Conservation (phyloP, 2,888 invertebrate species). For the Pelosia muscerda region DNA sequence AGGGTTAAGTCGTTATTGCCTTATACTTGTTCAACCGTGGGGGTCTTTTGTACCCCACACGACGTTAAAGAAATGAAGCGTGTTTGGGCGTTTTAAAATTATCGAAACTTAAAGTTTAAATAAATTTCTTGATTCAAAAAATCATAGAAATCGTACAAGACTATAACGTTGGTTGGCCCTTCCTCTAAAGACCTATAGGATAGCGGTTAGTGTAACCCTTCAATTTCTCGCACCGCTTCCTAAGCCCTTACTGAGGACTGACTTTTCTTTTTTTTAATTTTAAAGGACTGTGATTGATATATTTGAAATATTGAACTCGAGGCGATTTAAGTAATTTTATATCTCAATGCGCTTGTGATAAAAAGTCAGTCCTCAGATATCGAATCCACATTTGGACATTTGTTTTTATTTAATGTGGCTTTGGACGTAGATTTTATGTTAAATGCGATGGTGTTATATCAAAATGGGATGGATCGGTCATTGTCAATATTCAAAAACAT, state of each 20-base stretch:
- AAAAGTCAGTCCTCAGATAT: constrained; percentile 67
- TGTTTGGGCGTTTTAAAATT: too few species aligned
- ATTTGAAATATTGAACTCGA: constrained; percentile 39
- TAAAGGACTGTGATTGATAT: constrained; percentile 58
- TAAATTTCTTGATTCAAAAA: too few species aligned
- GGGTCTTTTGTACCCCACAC: constrained; percentile 22
- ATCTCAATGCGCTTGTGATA: constrained; percentile 53
- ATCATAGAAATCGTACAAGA: constrained; percentile 21
- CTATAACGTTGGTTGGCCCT: constrained; percentile 11
- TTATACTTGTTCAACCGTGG: constrained; percentile 22
- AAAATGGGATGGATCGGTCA: background rate
- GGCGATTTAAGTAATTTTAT: constrained; percentile 55
- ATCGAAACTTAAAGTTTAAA: too few species aligned
- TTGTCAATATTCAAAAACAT: background rate
- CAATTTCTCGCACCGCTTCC: constrained; percentile 31
- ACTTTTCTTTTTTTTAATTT: constrained; percentile 58
- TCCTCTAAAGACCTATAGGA: constrained; percentile 11
- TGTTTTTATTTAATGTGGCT: constrained; percentile 81
- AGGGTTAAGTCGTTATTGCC: constrained; percentile 24
- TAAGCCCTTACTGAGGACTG: constrained; percentile 54
- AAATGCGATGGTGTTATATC: constrained; percentile 15
- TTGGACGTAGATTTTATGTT: constrained; percentile 52
- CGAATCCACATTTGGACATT: constrained; percentile 80
- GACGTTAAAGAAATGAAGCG: constrained; percentile 19
- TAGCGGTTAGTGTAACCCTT: constrained; percentile 13